Conservation (phyloP, 1,140 invertebrate genomes). For the Ostrea denselamellosa region DNA sequence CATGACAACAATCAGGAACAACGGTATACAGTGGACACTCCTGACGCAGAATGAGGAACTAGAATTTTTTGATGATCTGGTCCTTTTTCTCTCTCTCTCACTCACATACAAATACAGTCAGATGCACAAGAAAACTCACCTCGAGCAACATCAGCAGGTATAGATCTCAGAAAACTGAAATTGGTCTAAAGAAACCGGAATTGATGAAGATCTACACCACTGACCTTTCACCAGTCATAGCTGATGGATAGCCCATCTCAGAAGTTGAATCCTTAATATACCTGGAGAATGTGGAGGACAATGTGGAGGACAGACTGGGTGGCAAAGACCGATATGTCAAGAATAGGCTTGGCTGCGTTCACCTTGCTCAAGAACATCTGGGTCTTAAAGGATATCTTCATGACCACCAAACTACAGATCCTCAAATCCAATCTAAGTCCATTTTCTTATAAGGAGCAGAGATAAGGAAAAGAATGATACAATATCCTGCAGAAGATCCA, state of each 20-base stretch:
- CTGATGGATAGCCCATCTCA: not conserved
- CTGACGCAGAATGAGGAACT: slow-evolving; percentile 53
- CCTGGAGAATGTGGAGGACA: not conserved
- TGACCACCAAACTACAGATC: too few species aligned
- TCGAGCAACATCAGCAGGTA: slow-evolving; percentile 31
- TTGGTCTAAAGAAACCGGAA: slow-evolving; percentile 45
- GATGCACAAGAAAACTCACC: slow-evolving; percentile 36
- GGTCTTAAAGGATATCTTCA: not conserved
- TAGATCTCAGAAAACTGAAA: slow-evolving; percentile 51
- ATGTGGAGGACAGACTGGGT: not conserved
- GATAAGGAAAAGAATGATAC: too few species aligned
- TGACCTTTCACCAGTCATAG: slow-evolving; percentile 8
- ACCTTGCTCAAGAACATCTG: not conserved
- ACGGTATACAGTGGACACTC: slow-evolving; percentile 54
- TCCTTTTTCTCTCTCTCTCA: too few species aligned
- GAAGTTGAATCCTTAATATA: slow-evolving; percentile 47
- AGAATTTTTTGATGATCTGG: slow-evolving; percentile 51
- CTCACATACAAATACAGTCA: slow-evolving; percentile 25
- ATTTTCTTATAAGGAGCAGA: too few species aligned
- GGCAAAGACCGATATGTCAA: slow-evolving; percentile 16
- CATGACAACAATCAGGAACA: slow-evolving; percentile 33
- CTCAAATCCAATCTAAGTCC: too few species aligned
- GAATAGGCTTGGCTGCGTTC: slow-evolving; percentile 24
- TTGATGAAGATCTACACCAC: slow-evolving; percentile 46
- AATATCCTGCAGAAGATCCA: too few species aligned